Evolutionary conservation across 2,113 vertebrate genomes (phyloP), one percentile per base, ranked within the genome.

Genomic region (Charina bottae): DNA sequence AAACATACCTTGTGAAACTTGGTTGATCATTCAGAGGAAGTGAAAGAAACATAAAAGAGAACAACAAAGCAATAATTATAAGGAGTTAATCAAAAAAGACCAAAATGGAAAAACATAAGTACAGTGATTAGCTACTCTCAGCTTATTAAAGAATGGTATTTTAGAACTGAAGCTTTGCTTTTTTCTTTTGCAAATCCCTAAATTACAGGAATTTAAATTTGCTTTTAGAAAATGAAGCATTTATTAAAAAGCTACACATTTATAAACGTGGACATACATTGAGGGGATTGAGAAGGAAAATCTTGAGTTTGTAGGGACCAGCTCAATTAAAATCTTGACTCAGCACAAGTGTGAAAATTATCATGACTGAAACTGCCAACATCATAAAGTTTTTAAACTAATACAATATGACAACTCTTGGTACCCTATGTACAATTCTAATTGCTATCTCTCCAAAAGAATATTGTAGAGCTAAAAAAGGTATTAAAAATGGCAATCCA

Each of bases 1-100:
- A 90, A 68, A 95, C 96, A 97, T 98, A 98, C 98, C 98, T 98
- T 98, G 98, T 93, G 98, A 98, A 96, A 98, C 98, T 98, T 97
- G 94, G 94, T 93, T 89, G 93, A 92, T 96, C 92, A 93, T 95
- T 93, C 90, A 96, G 96, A 93, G 93, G 94, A 94, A 37, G 93
- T 83, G 95, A 96, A 96, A 96, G 94, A 96, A 88, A 96, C 96
- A 93, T 95, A 95, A 95, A 93, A 96, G 94, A 94, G 95, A 96
- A 94, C 95, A 92, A 94, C 95, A 94, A 95, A 90, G 96, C 94
- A 87, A 93, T 96, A 94, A 96, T 93, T 96, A 93, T 96, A 95
- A 95, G 94, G 0, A 0, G 46, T 91, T 93, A 85, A 88, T 12
- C 1, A 90, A 92, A 89, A 78, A 78, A 78, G 64, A 21, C 1